Conservation (phyloP, 1,140 invertebrate species). For the Eupeodes corollae region DNA sequence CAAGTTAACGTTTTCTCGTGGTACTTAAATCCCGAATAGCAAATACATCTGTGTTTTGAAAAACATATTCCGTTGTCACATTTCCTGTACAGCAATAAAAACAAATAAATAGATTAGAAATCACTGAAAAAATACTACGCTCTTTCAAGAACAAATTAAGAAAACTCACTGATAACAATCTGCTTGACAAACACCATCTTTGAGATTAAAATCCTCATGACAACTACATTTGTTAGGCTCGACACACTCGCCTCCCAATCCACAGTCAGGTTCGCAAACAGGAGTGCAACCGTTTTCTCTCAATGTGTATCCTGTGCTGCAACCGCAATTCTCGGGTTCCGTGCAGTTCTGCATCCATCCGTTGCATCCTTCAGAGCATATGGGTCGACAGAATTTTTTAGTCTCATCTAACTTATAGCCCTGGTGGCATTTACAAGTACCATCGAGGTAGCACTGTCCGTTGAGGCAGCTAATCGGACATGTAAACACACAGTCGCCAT, state of each 20-base stretch:
- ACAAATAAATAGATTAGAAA: neutral
- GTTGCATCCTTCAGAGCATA: slow-evolving; percentile 35
- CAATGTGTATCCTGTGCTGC: slow-evolving; percentile 25
- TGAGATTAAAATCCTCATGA: slow-evolving; percentile 16
- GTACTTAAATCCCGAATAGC: slow-evolving; percentile 27
- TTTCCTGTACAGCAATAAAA: slow-evolving; percentile 17
- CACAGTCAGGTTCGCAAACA: slow-evolving; percentile 29
- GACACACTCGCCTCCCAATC: slow-evolving; percentile 22
- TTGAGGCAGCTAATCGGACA: slow-evolving; percentile 35
- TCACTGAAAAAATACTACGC: neutral
- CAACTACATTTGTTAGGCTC: slow-evolving; percentile 26
- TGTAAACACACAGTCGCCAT: slow-evolving; percentile 28
- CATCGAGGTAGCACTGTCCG: slow-evolving; percentile 40
- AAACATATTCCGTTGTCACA: slow-evolving; percentile 30
- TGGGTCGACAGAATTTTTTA: slow-evolving; percentile 36
- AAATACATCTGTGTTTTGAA: slow-evolving; percentile 27
- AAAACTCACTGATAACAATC: slow-evolving; percentile 31
- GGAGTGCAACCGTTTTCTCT: slow-evolving; percentile 25
- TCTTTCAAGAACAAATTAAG: neutral
- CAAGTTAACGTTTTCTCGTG: slow-evolving; percentile 34
- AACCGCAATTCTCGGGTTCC: slow-evolving; percentile 28
- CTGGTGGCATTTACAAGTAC: slow-evolving; percentile 46
- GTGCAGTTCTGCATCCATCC: slow-evolving; percentile 27
- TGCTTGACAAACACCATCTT: slow-evolving; percentile 25
- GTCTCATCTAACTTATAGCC: slow-evolving; percentile 48